Conservation (phyloP, 2,797 vertebrate genomes). For the Okamejei kenojei region DNA sequence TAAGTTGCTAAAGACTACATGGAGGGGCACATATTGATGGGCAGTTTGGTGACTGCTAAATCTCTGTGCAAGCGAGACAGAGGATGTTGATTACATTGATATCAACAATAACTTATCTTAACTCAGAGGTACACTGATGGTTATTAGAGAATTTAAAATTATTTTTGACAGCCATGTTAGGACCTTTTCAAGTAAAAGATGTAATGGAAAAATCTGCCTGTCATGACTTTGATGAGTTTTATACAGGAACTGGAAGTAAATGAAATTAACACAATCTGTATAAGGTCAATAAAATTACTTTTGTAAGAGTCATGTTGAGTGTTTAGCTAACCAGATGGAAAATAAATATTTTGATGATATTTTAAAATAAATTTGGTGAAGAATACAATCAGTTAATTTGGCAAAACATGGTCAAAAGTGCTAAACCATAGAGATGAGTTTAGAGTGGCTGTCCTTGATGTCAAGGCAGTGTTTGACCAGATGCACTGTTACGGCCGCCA, state of each 20-base stretch:
- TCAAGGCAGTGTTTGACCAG: too few species aligned
- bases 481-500: too few species aligned
- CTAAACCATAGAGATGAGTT: too few species aligned
- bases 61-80: too few species aligned
- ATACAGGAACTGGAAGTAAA: background rate
- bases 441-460: too few species aligned
- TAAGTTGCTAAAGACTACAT: too few species aligned
- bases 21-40: too few species aligned
- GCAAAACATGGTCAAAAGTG: too few species aligned
- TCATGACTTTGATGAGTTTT: background rate
- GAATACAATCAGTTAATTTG: background rate
- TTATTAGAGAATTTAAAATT: background rate
- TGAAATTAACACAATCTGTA: background rate
- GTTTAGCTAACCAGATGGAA: background rate
- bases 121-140: background rate
- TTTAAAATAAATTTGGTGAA: background rate
- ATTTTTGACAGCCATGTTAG: background rate
- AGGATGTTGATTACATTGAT: too few species aligned
- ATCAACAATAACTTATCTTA: slow-evolving; percentile 3
- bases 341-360: background rate
- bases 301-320: background rate
- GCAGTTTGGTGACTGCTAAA: too few species aligned
- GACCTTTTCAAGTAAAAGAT: background rate
- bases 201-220: background rate
- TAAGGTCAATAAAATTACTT: slow-evolving; percentile 1